phyloP scores from a whole-genome alignment of 2,113 vertebrate genomes.

The Nycticebus coucang region DNA sequence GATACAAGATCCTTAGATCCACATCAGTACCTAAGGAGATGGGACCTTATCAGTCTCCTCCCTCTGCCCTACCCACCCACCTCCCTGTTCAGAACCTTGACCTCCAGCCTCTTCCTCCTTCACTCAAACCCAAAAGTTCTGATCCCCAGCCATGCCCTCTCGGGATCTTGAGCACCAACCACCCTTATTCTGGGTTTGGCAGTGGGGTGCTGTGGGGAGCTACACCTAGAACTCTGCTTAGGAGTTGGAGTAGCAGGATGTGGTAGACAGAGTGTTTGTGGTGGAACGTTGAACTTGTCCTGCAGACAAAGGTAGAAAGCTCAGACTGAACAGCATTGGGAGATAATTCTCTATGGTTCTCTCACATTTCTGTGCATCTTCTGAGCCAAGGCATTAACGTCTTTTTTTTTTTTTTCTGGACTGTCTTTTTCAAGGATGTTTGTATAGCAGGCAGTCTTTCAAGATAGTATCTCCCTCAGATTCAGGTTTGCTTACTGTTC shows the following conservation, averaged over 20 bases:
- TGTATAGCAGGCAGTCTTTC: background rate
- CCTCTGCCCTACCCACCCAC: background rate
- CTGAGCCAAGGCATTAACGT: background rate
- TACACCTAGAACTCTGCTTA: background rate
- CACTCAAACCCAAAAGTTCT: background rate
- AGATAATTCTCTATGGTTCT: background rate
- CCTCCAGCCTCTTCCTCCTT: background rate
- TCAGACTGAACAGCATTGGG: background rate
- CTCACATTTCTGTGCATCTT: background rate
- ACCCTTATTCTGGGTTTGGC: background rate
- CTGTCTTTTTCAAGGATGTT: background rate
- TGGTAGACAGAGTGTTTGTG: background rate
- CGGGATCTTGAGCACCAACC: background rate
- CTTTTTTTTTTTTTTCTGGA: background rate
- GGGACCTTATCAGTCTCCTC: background rate
- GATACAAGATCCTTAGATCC: background rate
- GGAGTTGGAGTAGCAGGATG: background rate
- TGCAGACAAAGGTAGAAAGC: background rate
- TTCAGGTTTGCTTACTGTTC: background rate
- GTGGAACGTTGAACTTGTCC: background rate
- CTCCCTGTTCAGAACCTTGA: background rate
- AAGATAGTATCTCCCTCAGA: background rate
- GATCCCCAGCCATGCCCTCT: background rate
- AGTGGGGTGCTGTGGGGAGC: slow-evolving; percentile 19
- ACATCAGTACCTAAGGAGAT: background rate